A percentile compares a stretch with the other conserved stretches of the same genome.
Conservation (phyloP, 2,888 invertebrate species). For the Sepioteuthis lessoniana region DNA sequence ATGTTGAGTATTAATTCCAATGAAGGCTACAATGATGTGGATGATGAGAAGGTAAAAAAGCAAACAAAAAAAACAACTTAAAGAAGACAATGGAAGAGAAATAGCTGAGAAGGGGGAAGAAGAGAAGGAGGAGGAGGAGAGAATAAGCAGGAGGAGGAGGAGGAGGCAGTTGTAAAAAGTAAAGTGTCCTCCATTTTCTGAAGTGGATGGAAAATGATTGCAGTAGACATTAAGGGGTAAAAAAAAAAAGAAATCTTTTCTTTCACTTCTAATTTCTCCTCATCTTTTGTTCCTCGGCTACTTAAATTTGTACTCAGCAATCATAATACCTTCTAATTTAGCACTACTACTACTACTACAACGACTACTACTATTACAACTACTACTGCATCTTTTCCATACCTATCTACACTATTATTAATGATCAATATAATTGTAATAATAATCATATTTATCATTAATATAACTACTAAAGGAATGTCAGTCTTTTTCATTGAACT, state of each 20-base stretch:
- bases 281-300: background rate
- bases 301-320: background rate
- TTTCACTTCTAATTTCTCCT: background rate
- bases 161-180: background rate
- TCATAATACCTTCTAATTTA: conserved; percentile 6
- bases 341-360: background rate
- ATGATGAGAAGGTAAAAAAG: too few species aligned
- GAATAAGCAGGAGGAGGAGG: too few species aligned
- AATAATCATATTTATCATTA: background rate
- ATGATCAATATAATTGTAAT: background rate
- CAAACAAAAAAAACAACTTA: background rate
- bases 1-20: too few species aligned
- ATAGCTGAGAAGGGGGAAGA: too few species aligned
- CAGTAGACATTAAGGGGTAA: background rate
- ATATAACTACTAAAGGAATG: background rate
- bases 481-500: background rate
- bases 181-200: background rate
- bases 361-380: background rate
- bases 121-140: background rate
- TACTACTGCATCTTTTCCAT: background rate
- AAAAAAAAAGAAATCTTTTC: background rate
- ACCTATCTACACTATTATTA: background rate
- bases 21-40: too few species aligned
- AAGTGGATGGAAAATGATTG: background rate
- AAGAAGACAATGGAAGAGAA: background rate